phyloP scores from a whole-genome alignment of 1,140 invertebrate species.

The Camponotus floridanus region DNA sequence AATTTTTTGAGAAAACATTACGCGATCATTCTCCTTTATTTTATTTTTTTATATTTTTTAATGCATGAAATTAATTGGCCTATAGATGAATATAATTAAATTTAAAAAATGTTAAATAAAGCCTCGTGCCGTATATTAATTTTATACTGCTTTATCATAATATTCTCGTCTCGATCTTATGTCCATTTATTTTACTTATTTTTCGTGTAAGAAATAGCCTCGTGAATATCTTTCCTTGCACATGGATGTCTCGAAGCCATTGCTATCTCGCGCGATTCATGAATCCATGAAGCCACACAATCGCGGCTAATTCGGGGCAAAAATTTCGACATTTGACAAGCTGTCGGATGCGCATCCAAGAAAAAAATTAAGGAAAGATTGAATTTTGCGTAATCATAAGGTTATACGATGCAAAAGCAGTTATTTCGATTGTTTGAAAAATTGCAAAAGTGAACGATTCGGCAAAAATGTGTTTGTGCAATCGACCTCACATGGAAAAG shows the following conservation, averaged over 20 bases:
- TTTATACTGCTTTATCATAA: conserved; percentile 4
- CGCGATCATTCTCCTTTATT: conserved; percentile 17
- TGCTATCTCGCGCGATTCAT: conserved; percentile 52
- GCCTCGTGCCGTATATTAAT: background rate
- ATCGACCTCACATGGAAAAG: conserved; percentile 18
- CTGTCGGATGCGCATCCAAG: background rate
- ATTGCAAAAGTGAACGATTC: conserved; percentile 75
- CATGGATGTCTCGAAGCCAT: conserved; percentile 15
- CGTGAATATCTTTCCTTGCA: background rate
- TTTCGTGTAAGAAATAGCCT: background rate
- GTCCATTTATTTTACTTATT: background rate
- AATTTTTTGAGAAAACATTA: background rate
- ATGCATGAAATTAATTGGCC: conserved; percentile 5
- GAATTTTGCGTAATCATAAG: conserved; percentile 58
- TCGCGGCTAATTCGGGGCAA: conserved; percentile 69
- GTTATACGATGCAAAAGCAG: conserved; percentile 38
- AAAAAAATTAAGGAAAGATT: conserved; percentile 31
- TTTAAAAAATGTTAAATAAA: conserved; percentile 23
- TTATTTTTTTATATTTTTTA: background rate
- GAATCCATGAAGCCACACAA: conserved; percentile 44
- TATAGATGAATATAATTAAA: background rate
- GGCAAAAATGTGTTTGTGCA: conserved; percentile 66
- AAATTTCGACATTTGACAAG: conserved; percentile 65
- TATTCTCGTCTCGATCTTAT: background rate
- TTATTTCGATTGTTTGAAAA: conserved; percentile 62